These are phyloP conservation scores for Siderastrea siderea DNA, from an alignment of 92 coral and sea anemone species.

Conservation along the genomic window DNA sequence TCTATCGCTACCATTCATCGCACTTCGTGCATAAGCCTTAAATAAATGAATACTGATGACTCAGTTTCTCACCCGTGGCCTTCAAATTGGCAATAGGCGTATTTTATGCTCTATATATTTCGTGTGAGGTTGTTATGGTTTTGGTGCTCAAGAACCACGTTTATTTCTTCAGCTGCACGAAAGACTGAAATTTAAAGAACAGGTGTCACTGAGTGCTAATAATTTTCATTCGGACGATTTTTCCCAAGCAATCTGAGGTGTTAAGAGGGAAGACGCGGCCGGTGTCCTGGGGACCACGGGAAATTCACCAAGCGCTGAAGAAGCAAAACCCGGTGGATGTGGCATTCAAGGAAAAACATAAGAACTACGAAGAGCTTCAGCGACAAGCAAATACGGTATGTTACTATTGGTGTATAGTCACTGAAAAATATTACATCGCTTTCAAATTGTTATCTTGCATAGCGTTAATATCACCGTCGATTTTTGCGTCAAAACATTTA, in stretches of 20 bases:
- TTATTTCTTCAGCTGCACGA: too few species aligned
- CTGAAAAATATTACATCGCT: background rate
- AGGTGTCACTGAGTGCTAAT: background rate
- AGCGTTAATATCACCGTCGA: background rate
- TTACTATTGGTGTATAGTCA: background rate
- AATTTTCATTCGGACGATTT: background rate
- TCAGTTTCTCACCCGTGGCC: too few species aligned
- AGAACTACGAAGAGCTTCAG: slow-evolving; percentile 67
- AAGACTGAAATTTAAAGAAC: too few species aligned
- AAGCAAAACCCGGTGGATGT: slow-evolving; percentile 45
- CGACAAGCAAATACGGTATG: slow-evolving; percentile 79
- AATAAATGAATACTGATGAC: too few species aligned
- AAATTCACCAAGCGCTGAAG: slow-evolving; percentile 14
- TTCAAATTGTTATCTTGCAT: background rate
- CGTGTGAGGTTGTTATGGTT: too few species aligned
- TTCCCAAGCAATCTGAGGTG: slow-evolving; percentile 44
- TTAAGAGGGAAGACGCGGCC: slow-evolving; percentile 43
- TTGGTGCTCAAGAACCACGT: too few species aligned
- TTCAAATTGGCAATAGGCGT: too few species aligned
- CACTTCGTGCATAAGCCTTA: too few species aligned
- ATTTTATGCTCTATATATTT: too few species aligned
- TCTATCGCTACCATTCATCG: too few species aligned
- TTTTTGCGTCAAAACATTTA: background rate
- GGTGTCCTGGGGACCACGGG: slow-evolving; percentile 42
- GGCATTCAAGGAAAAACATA: slow-evolving; percentile 64